phyloP scores from a whole-genome alignment of 2,113 vertebrate genomes.

The Cyrtonyx montezumae region DNA sequence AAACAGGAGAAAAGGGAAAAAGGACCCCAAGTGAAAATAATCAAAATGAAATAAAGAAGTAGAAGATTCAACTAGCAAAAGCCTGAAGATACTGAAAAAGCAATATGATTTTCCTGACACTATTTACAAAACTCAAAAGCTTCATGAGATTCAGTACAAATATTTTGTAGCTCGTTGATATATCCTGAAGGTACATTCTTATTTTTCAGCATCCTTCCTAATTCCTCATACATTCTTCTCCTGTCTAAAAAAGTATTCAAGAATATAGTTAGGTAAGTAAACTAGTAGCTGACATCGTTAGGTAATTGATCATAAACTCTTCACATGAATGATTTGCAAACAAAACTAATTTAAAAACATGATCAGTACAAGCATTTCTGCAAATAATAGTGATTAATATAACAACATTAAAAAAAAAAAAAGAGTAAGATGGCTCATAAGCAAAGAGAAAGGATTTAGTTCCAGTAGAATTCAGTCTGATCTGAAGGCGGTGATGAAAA shows the following conservation, averaged over 20 bases:
- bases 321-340: not conserved
- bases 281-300: not conserved
- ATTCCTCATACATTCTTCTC: not conserved
- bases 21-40: not conserved
- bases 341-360: not conserved
- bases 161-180: not conserved
- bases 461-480: not conserved
- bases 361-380: not conserved
- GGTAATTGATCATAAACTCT: not conserved
- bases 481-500: not conserved
- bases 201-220: not conserved
- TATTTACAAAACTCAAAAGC: not conserved
- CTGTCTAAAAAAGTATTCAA: not conserved
- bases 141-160: not conserved
- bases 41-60: not conserved
- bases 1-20: not conserved
- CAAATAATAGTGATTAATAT: not conserved
- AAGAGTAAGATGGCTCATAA: not conserved
- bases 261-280: not conserved
- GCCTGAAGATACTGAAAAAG: not conserved
- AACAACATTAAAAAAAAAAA: not conserved
- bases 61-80: not conserved
- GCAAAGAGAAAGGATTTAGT: not conserved
- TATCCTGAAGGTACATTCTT: not conserved
- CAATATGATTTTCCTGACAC: not conserved